Evolutionary conservation across 2,113 vertebrate genomes (phyloP).

Genomic region (Cynopterus brachyotis): DNA sequence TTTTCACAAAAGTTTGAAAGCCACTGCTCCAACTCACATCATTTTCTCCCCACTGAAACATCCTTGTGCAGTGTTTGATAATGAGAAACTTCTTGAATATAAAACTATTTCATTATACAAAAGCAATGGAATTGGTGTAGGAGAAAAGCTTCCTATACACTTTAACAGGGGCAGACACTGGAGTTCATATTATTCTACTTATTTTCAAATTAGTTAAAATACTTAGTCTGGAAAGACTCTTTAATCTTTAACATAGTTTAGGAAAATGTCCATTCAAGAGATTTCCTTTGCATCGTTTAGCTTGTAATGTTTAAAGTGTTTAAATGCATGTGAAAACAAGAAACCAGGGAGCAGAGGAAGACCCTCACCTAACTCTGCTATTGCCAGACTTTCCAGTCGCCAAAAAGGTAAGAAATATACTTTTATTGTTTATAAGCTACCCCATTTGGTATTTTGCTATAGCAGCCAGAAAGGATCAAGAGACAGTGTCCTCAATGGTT

Average conservation of each 20-base stretch:
- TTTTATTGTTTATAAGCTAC: background rate
- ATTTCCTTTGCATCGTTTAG: background rate
- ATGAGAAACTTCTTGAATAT: conserved; percentile 1
- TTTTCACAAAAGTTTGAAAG: background rate
- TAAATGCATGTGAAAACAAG: background rate
- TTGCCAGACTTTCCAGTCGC: background rate
- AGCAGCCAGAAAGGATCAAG: background rate
- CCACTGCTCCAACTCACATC: background rate
- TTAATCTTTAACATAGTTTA: background rate
- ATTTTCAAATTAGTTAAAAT: conserved; percentile 1
- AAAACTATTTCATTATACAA: background rate
- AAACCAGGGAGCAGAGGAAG: background rate
- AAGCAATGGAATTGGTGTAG: background rate
- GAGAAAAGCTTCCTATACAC: background rate
- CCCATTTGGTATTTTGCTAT: background rate
- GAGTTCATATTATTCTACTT: background rate
- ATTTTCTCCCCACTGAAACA: background rate
- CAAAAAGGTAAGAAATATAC: background rate
- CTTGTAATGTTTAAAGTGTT: background rate
- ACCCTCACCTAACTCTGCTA: too few species aligned
- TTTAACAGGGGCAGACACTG: background rate
- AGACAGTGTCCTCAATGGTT: background rate
- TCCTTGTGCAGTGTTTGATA: background rate
- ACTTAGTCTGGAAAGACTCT: background rate
- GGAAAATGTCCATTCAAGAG: background rate